These are phyloP conservation scores for Stichopus chloronotus DNA, from an alignment of 35 echinoderm and acorn worm species.

Conservation along the genomic window DNA sequence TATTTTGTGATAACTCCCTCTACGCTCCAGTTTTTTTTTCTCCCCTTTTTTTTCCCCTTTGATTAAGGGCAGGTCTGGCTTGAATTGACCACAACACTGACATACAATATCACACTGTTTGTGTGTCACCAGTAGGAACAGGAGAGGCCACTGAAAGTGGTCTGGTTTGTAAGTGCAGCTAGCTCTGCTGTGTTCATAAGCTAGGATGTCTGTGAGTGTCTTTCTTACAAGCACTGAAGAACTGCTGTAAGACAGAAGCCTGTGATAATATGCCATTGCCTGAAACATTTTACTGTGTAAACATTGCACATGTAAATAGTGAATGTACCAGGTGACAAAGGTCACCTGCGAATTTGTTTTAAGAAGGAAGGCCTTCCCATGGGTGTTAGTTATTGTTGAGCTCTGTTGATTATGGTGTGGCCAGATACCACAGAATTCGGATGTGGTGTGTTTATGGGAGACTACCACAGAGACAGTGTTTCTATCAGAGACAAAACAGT, in stretches of 20 bases:
- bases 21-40: neutral
- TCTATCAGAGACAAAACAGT: no score
- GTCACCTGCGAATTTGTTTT: constrained; percentile 48
- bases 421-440: neutral
- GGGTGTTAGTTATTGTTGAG: constrained; percentile 12
- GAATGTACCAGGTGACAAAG: constrained; percentile 24
- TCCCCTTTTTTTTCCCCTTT: neutral
- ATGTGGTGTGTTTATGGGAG: neutral
- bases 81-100: neutral
- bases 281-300: constrained; percentile 39
- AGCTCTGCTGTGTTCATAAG: neutral
- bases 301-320: neutral
- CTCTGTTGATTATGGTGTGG: constrained; percentile 4
- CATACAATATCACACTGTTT: neutral
- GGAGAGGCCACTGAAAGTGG: neutral
- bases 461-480: no score
- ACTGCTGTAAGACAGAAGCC: constrained; percentile 2
- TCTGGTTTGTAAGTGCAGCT: neutral
- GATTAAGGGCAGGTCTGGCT: neutral
- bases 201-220: neutral
- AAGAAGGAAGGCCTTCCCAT: constrained; percentile 31
- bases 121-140: neutral
- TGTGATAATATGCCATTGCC: constrained; percentile 29
- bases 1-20: constrained; percentile 54
- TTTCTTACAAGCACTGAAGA: neutral